Conservation (phyloP, 2,888 invertebrate species). For the Lasioglossum calceatum region DNA sequence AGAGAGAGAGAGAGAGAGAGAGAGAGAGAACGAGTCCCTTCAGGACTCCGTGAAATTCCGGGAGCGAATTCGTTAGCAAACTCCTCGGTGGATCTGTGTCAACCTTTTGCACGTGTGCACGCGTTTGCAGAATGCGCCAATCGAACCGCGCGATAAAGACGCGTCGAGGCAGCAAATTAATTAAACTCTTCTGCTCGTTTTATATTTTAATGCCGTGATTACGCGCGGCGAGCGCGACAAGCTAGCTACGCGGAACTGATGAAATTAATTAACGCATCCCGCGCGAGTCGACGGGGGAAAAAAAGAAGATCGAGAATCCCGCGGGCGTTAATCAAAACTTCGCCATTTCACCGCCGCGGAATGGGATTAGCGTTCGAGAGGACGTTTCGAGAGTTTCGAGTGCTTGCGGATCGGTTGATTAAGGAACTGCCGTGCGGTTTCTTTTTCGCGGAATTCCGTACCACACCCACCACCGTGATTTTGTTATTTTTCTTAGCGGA, state of each 20-base stretch:
- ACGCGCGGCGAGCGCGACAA: background rate
- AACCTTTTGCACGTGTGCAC: background rate
- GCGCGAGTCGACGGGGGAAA: background rate
- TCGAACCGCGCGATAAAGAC: conserved; percentile 58
- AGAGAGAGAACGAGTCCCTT: background rate
- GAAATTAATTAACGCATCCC: conserved; percentile 54
- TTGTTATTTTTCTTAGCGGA: background rate
- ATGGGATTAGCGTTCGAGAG: conserved; percentile 7
- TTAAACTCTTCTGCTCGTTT: conserved; percentile 56
- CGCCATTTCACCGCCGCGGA: background rate
- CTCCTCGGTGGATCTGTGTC: background rate
- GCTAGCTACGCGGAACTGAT: conserved; percentile 26
- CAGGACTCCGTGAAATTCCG: conserved; percentile 13
- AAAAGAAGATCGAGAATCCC: background rate
- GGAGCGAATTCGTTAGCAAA: conserved; percentile 44
- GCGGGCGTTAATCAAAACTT: conserved; percentile 27
- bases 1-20: background rate
- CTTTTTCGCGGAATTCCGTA: background rate
- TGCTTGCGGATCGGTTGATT: background rate
- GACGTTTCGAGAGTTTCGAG: background rate
- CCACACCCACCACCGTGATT: background rate
- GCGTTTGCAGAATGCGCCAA: conserved; percentile 20
- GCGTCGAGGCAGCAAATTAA: conserved; percentile 65
- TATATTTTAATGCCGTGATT: conserved; percentile 55
- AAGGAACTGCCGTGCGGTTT: background rate